These are phyloP conservation scores for Sciurus niger DNA, from an alignment of 2,113 vertebrate genomes.

Conservation along the genomic window DNA sequence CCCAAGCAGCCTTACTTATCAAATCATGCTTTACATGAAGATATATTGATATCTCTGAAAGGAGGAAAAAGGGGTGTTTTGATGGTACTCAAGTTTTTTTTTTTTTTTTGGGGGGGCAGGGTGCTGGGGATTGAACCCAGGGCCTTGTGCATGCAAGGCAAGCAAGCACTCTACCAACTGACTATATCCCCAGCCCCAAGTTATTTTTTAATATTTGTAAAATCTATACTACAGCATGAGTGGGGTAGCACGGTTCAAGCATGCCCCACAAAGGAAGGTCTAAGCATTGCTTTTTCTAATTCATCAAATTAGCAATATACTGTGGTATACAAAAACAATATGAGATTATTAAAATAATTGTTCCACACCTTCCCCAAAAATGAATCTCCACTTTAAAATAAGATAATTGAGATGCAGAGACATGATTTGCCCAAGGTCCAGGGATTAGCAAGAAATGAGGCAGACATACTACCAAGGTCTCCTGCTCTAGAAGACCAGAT, in stretches of 20 bases:
- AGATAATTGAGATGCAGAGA: not conserved
- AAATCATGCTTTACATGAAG: not conserved
- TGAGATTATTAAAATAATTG: not conserved
- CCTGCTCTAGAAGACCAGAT: slow-evolving; percentile 33
- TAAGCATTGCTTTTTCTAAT: not conserved
- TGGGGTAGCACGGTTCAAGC: not conserved
- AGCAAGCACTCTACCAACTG: too few relatives aligned
- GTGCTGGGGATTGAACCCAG: too few relatives aligned
- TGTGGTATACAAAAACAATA: not conserved
- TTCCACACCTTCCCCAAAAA: not conserved
- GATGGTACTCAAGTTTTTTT: not conserved
- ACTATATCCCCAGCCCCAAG: too few relatives aligned
- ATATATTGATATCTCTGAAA: not conserved
- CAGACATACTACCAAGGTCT: not conserved
- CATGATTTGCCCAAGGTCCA: not conserved
- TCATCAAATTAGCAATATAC: not conserved
- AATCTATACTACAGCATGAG: not conserved
- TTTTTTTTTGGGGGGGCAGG: too few relatives aligned
- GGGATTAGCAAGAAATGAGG: not conserved
- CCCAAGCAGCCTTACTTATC: not conserved
- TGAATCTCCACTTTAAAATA: not conserved
- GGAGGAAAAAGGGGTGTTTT: not conserved
- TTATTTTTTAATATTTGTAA: slow-evolving; percentile 43
- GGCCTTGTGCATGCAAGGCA: too few relatives aligned
- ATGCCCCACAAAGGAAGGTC: not conserved